These are phyloP conservation scores for Ceyx cyanopectus DNA, from an alignment of 2,113 vertebrate species.

Conservation along the genomic window DNA sequence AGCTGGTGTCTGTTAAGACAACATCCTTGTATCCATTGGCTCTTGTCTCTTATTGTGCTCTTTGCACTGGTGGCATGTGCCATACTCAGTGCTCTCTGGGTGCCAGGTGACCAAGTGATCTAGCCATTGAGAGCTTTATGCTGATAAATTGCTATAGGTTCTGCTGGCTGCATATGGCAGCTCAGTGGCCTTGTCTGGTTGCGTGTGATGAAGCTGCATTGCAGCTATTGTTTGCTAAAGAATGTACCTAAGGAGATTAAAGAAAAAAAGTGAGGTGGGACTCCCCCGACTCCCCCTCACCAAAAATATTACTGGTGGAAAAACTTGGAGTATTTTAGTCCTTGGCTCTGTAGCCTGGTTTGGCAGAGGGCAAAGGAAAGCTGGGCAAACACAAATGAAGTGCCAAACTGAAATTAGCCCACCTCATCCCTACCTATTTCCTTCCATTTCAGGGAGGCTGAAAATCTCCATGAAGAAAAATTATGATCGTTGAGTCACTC, in stretches of 20 bases:
- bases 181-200: not conserved
- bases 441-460: not conserved
- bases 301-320: not conserved
- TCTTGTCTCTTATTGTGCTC: not conserved
- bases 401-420: not conserved
- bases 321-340: not conserved
- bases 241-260: not conserved
- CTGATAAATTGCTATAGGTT: not conserved
- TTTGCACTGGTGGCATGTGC: slow-evolving; percentile 24
- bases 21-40: not conserved
- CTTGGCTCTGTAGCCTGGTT: not conserved
- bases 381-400: not conserved
- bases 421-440: not conserved
- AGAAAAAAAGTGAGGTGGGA: not conserved
- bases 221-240: not conserved
- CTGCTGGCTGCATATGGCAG: not conserved
- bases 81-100: not conserved
- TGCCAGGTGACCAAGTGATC: not conserved
- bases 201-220: not conserved
- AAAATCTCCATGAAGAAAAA: slow-evolving; percentile 32
- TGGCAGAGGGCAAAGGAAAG: not conserved
- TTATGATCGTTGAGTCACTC: slow-evolving; percentile 15
- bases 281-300: rapidly evolving
- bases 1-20: not conserved
- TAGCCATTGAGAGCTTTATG: not conserved